A percentile compares a stretch with the other conserved stretches of the same genome.
Conservation (phyloP, 2,888 invertebrate genomes). For the Cosmia pyralina region DNA sequence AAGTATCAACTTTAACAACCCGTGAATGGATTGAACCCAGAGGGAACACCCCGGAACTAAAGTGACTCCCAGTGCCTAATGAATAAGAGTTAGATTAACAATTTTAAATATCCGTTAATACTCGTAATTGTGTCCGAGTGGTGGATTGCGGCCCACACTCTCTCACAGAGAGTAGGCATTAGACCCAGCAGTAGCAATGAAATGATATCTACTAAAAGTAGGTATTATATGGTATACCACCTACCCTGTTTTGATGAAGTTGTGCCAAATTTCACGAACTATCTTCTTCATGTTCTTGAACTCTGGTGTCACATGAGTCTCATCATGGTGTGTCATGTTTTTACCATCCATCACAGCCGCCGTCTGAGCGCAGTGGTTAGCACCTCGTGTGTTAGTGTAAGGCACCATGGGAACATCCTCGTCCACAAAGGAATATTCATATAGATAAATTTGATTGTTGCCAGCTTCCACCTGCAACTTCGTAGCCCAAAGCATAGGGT, state of each 20-base stretch:
- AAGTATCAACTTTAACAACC: background rate
- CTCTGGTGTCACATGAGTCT: constrained; percentile 52
- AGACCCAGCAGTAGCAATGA: background rate
- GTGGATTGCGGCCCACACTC: background rate
- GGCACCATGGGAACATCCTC: constrained; percentile 62
- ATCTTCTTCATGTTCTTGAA: constrained; percentile 62
- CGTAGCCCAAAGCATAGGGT: constrained; percentile 67
- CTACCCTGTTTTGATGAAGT: constrained; percentile 68
- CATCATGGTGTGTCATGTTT: too few species aligned
- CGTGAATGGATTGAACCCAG: background rate
- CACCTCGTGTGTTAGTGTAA: constrained; percentile 67
- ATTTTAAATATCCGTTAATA: background rate
- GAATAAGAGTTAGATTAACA: background rate
- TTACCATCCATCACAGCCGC: constrained; percentile 59
- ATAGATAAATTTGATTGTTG: constrained; percentile 74
- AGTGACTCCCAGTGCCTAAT: background rate
- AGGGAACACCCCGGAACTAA: too few species aligned
- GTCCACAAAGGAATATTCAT: constrained; percentile 74
- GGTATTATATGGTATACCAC: background rate
- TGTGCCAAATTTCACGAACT: constrained; percentile 73
- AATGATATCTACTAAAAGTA: too few species aligned
- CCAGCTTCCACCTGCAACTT: constrained; percentile 71
- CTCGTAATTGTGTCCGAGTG: background rate
- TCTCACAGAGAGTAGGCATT: background rate
- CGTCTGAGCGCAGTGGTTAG: constrained; percentile 71